phyloP scores from a whole-genome alignment of 2,797 vertebrate genomes.

The Mormyrops attenuatus region DNA sequence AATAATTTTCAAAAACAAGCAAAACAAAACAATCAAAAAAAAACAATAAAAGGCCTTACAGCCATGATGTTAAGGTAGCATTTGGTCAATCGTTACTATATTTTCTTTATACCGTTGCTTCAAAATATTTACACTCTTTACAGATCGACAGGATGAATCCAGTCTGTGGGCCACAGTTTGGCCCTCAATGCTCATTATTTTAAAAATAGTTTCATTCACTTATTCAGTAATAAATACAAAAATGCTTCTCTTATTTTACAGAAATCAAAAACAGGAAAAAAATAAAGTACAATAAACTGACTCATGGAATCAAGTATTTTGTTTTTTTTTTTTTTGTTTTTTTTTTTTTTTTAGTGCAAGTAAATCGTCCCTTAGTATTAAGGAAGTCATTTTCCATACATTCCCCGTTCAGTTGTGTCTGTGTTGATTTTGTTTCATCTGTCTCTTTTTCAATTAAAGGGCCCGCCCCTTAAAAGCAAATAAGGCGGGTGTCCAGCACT shows the following conservation, averaged over 20 bases:
- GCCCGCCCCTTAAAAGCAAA: constrained; percentile 88
- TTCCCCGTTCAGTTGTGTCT: constrained; percentile 99
- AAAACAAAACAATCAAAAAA: constrained; percentile 55
- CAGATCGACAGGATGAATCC: constrained; percentile 98
- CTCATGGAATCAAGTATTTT: constrained; percentile 99
- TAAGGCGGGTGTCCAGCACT: constrained; percentile 96
- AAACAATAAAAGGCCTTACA: constrained; percentile 73
- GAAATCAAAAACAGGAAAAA: constrained; percentile 48
- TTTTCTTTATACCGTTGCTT: constrained; percentile 67
- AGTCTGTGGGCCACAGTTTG: constrained; percentile 93
- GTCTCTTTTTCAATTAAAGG: constrained; percentile 70
- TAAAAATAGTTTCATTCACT: constrained; percentile 97
- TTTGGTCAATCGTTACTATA: constrained; percentile 99
- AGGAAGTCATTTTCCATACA: constrained; percentile 97
- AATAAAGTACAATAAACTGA: constrained; percentile 98
- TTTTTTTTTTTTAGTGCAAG: constrained; percentile 98
- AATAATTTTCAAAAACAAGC: constrained; percentile 58
- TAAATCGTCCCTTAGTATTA: constrained; percentile 96
- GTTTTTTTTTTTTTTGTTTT: constrained; percentile 70
- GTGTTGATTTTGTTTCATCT: constrained; percentile 70
- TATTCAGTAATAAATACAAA: constrained; percentile 99
- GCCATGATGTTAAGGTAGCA: constrained; percentile 93
- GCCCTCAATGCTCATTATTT: constrained; percentile 80
- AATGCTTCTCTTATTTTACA: constrained; percentile 97
- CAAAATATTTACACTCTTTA: constrained; percentile 97